Percentiles rank a stretch among this genome's conserved stretches.
phyloP scores from a whole-genome alignment of 35 echinoderm and acorn worm genomes.

The Acanthaster planci region DNA sequence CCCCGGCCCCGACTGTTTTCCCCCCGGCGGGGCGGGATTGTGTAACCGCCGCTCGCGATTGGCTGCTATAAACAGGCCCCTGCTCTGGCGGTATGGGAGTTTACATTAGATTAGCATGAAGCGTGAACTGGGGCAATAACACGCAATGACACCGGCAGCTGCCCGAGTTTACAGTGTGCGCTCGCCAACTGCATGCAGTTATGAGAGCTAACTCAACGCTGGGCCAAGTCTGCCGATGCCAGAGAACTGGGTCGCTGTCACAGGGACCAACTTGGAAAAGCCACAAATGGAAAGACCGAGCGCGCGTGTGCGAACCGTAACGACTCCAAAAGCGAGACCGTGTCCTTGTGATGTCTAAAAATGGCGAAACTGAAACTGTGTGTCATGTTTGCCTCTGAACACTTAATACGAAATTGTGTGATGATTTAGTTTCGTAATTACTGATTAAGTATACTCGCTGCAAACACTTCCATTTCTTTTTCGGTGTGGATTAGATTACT shows the following conservation, averaged over 20 bases:
- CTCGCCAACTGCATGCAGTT: too few relatives aligned
- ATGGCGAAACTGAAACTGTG: too few relatives aligned
- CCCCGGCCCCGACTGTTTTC: not conserved
- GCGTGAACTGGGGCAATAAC: slow-evolving; percentile 23
- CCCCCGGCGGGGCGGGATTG: slow-evolving; percentile 6
- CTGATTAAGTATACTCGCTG: too few relatives aligned
- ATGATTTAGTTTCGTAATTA: too few relatives aligned
- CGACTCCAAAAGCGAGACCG: too few relatives aligned
- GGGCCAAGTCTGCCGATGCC: not conserved
- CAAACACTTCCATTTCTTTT: too few relatives aligned
- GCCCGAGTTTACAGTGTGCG: not conserved
- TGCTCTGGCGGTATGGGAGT: not conserved
- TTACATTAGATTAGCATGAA: slow-evolving; percentile 21
- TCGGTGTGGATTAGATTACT: too few relatives aligned
- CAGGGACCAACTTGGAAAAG: slow-evolving; percentile 1
- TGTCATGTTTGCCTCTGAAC: too few relatives aligned
- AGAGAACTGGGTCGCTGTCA: not conserved
- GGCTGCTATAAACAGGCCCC: not conserved
- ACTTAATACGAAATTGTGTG: too few relatives aligned
- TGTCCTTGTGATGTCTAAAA: too few relatives aligned
- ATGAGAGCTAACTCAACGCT: not conserved
- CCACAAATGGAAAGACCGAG: not conserved
- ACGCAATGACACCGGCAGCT: not conserved
- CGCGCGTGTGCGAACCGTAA: too few relatives aligned
- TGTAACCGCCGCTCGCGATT: not conserved